These are phyloP conservation scores for Phyllotreta striolata DNA, from an alignment of 2,888 invertebrate genomes.

Conservation along the genomic window DNA sequence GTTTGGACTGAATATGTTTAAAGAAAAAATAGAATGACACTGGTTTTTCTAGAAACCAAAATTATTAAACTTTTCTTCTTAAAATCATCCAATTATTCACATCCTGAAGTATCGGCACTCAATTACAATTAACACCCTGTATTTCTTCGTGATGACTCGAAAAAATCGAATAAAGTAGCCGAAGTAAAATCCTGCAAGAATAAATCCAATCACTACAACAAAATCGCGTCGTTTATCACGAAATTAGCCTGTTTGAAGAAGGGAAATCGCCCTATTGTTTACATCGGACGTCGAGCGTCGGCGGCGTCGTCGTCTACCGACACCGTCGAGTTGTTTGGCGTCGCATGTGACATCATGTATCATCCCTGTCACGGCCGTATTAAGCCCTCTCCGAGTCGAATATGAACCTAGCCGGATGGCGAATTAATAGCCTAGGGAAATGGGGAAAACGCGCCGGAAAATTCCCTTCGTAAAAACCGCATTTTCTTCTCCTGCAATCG, in stretches of 20 bases:
- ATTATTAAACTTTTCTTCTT: no score
- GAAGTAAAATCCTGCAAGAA: slow-evolving; percentile 4
- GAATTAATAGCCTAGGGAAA: slow-evolving; percentile 53
- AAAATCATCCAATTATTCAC: no score
- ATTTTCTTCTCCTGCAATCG: no score
- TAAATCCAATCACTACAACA: slow-evolving; percentile 11
- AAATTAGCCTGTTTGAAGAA: slow-evolving; percentile 30
- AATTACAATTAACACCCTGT: not conserved
- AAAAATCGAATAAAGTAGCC: slow-evolving; percentile 10
- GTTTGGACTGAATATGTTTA: no score
- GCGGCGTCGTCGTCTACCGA: slow-evolving; percentile 34
- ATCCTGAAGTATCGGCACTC: no score
- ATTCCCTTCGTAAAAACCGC: no score
- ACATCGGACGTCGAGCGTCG: slow-evolving; percentile 23
- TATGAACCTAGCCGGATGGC: slow-evolving; percentile 53
- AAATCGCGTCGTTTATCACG: slow-evolving; percentile 27
- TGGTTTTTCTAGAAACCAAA: no score
- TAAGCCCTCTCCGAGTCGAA: slow-evolving; percentile 52
- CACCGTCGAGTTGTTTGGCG: slow-evolving; percentile 18
- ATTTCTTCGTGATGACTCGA: slow-evolving; percentile 18
- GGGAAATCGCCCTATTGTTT: slow-evolving; percentile 36
- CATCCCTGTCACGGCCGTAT: slow-evolving; percentile 46
- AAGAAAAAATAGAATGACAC: no score
- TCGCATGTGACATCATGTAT: slow-evolving; percentile 44
- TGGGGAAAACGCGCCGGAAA: no score